phyloP scores from a whole-genome alignment of 2,888 invertebrate genomes.

The Apamea monoglypha region DNA sequence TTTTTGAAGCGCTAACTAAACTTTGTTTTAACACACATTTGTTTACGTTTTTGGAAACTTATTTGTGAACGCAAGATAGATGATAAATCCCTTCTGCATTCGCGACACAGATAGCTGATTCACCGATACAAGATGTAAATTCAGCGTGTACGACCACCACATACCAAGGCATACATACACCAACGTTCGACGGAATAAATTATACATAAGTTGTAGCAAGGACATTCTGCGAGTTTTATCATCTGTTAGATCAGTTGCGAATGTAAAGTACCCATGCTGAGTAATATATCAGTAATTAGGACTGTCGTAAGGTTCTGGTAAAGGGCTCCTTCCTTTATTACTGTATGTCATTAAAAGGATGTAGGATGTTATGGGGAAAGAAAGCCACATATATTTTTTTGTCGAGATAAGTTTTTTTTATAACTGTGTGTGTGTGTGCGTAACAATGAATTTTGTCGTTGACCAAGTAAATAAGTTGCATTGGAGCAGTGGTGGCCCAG shows the following conservation, averaged over 20 bases:
- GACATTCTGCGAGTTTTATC: constrained; percentile 48
- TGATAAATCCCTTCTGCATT: not conserved
- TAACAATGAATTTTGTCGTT: too few species aligned
- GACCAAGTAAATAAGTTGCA: too few species aligned
- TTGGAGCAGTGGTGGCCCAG: too few species aligned
- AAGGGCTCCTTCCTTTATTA: not conserved
- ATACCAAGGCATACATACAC: constrained; percentile 60
- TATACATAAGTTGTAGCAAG: constrained; percentile 55
- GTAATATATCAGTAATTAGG: constrained; percentile 38
- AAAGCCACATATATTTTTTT: too few species aligned
- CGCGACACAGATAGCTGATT: constrained; percentile 15
- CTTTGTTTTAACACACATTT: not conserved
- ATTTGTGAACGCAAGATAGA: not conserved
- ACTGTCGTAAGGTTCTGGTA: constrained; percentile 7
- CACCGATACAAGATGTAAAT: constrained; percentile 44
- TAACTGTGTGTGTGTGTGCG: too few species aligned
- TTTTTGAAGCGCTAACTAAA: not conserved
- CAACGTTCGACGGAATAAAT: constrained; percentile 58
- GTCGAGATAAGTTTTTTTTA: too few species aligned
- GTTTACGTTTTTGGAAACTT: not conserved
- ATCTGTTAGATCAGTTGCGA: constrained; percentile 38
- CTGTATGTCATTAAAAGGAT: not conserved
- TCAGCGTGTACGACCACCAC: not conserved
- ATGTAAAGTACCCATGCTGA: constrained; percentile 46
- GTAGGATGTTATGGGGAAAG: too few species aligned